Percentiles rank a stretch among this genome's conserved stretches.
These are phyloP conservation scores for Catharus fuscescens DNA, from an alignment of 2,113 vertebrate genomes.

Conservation along the genomic window DNA sequence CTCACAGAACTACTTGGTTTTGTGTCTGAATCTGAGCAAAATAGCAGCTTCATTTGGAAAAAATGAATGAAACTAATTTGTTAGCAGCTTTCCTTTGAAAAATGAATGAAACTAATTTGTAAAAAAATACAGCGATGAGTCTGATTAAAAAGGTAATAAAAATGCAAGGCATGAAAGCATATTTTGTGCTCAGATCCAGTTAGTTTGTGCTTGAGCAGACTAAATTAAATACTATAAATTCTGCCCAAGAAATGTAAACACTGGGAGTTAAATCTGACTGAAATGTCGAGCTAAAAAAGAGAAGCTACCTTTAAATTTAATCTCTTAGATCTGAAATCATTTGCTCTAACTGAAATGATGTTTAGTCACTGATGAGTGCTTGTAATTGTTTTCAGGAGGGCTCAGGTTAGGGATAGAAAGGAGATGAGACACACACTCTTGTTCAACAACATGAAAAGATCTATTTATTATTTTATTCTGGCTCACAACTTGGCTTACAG, in stretches of 20 bases:
- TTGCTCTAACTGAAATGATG: background rate
- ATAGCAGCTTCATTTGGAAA: background rate
- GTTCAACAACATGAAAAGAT: background rate
- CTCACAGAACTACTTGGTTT: background rate
- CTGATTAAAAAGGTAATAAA: conserved; percentile 42
- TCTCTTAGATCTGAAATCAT: background rate
- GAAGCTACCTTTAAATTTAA: background rate
- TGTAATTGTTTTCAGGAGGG: background rate
- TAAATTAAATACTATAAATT: conserved; percentile 61
- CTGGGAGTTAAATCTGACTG: background rate
- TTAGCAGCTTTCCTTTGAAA: background rate
- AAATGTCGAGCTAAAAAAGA: background rate
- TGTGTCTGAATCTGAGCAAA: background rate
- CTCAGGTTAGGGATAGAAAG: background rate
- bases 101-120: conserved; percentile 10
- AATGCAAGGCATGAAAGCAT: background rate
- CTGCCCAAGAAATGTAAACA: conserved; percentile 2
- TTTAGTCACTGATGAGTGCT: background rate
- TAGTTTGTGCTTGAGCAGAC: background rate
- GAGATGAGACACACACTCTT: background rate
- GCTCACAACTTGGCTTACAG: background rate
- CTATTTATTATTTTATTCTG: background rate
- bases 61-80: conserved; percentile 6
- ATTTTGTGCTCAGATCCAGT: background rate
- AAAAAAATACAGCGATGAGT: background rate